Conservation (phyloP, 2,888 invertebrate genomes). For the Pterostichus niger region DNA sequence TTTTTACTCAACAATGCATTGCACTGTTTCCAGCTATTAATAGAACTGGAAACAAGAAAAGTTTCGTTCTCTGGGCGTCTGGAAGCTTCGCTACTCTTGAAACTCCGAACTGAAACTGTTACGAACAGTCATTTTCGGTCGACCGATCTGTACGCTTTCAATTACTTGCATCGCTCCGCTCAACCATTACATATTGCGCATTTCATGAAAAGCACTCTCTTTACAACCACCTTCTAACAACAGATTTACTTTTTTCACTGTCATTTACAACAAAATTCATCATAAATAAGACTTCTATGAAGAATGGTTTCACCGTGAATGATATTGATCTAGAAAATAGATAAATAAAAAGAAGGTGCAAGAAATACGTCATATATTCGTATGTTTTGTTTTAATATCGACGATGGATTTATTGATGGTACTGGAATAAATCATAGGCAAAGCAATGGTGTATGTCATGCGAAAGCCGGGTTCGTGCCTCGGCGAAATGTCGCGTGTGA, state of each 20-base stretch:
- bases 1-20: conserved; percentile 56
- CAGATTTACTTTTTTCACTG: too few relatives aligned
- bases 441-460: conserved; percentile 12
- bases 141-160: conserved; percentile 26
- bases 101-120: conserved; percentile 35
- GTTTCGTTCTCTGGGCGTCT: conserved; percentile 11
- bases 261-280: too few relatives aligned
- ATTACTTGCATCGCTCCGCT: conserved; percentile 38
- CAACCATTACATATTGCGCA: conserved; percentile 26
- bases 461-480: conserved; percentile 1
- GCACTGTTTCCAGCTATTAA: conserved; percentile 63
- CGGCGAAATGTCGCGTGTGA: conserved; percentile 43
- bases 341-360: background rate
- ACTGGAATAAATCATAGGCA: conserved; percentile 25
- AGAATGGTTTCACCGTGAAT: too few relatives aligned
- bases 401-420: conserved; percentile 40
- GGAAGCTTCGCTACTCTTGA: conserved; percentile 17
- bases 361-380: background rate
- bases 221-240: background rate
- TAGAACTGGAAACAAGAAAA: conserved; percentile 63
- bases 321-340: too few relatives aligned
- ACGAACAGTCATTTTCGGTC: conserved; percentile 47
- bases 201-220: conserved; percentile 9
- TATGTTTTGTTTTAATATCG: conserved; percentile 27
- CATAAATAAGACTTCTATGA: too few relatives aligned